These are phyloP conservation scores for Heliconius himera DNA, from an alignment of 1,140 invertebrate species.

Conservation along the genomic window DNA sequence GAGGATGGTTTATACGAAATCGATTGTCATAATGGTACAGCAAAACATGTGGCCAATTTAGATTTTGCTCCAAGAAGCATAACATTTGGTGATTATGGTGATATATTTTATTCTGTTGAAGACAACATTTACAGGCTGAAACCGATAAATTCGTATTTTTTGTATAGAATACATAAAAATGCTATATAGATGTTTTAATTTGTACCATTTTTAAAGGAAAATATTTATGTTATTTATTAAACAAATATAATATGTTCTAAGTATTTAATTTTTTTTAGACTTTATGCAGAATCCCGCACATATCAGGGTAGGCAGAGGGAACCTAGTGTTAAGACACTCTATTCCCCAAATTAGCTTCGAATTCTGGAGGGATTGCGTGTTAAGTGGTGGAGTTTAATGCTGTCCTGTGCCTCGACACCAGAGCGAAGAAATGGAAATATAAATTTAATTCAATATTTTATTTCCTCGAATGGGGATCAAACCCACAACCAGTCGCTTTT, in stretches of 20 bases:
- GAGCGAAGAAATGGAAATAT: no score
- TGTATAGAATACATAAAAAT: constrained; percentile 59
- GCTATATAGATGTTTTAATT: background rate
- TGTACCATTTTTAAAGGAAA: background rate
- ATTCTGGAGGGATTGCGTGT: no score
- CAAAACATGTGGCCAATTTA: constrained; percentile 56
- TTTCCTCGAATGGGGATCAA: no score
- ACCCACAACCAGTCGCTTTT: no score
- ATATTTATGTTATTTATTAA: background rate
- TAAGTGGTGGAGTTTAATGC: no score
- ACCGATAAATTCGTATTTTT: constrained; percentile 63
- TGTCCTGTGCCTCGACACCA: no score
- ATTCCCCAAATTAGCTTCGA: no score
- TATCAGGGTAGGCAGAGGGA: no score
- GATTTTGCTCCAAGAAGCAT: constrained; percentile 63
- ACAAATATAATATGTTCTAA: background rate
- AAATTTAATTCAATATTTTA: no score
- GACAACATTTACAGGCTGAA: constrained; percentile 63
- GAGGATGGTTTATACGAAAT: constrained; percentile 63
- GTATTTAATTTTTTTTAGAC: no score
- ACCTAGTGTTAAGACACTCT: no score
- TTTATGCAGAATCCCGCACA: no score
- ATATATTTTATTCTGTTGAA: constrained; percentile 67
- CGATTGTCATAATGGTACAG: constrained; percentile 66
- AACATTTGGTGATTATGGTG: constrained; percentile 73